Evolutionary conservation across 2,797 vertebrate genomes (phyloP).

Genomic region (Pseudotriccus pelzelni): DNA sequence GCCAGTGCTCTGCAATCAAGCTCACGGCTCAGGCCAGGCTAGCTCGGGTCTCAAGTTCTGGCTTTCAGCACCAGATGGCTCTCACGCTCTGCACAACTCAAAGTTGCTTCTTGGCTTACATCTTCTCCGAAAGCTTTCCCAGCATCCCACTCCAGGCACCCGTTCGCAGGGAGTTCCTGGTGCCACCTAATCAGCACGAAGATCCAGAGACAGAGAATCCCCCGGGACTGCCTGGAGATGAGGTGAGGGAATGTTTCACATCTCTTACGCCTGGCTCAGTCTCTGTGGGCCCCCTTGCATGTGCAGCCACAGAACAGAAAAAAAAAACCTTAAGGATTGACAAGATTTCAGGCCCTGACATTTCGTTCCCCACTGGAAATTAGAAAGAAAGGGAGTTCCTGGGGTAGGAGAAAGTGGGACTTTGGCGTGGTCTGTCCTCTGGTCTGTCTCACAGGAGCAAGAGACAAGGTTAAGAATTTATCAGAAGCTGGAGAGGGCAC

Average conservation of each 20-base stretch:
- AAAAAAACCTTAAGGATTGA: neutral
- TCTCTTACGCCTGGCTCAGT: neutral
- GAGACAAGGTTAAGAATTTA: neutral
- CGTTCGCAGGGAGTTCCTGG: neutral
- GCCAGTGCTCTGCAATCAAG: neutral
- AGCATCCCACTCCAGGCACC: neutral
- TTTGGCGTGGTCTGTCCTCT: neutral
- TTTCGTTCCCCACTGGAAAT: neutral
- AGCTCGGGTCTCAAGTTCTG: neutral
- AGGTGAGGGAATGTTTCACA: neutral
- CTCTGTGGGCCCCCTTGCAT: neutral
- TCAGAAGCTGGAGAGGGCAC: neutral
- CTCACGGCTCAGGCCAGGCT: neutral
- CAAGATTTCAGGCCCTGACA: neutral
- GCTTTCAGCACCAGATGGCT: constrained; percentile 10
- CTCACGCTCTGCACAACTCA: neutral
- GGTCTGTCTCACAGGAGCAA: neutral
- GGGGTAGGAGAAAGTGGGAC: neutral
- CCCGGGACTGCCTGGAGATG: neutral
- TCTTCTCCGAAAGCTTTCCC: neutral
- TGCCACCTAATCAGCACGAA: neutral
- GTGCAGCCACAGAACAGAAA: neutral
- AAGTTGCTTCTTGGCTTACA: neutral
- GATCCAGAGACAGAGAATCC: neutral
- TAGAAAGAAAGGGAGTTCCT: neutral